Evolutionary conservation across 1,140 invertebrate species (phyloP).

Genomic region (Caenorhabditis briggsae): DNA sequence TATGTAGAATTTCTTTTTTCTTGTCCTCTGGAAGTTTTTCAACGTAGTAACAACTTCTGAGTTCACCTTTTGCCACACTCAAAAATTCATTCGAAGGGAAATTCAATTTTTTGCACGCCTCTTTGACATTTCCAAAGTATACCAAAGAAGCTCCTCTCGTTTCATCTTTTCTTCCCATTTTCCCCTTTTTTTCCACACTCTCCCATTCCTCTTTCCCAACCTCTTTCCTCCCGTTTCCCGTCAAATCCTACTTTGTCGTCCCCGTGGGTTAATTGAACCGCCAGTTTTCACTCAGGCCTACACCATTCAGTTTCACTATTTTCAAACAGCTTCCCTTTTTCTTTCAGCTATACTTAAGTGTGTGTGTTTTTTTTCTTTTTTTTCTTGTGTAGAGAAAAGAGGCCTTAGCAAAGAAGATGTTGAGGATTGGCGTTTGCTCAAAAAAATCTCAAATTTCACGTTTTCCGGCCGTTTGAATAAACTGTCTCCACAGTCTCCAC

Average conservation of each 20-base stretch:
- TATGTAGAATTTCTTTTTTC: no score
- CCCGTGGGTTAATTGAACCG: constrained; percentile 39
- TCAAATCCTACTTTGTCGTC: constrained; percentile 33
- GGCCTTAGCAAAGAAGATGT: no score
- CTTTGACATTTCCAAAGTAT: background rate
- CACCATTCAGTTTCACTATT: background rate
- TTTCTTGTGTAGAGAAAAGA: no score
- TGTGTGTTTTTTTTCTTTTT: background rate
- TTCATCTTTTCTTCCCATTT: background rate
- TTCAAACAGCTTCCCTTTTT: background rate
- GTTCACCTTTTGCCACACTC: no score
- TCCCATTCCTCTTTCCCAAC: background rate
- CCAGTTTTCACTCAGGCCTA: constrained; percentile 24
- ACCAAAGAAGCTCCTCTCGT: background rate
- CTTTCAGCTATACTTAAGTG: background rate
- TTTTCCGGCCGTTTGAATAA: no score
- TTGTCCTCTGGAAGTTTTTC: no score
- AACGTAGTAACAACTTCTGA: no score
- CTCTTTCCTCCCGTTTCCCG: background rate
- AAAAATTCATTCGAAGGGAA: no score
- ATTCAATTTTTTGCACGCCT: no score
- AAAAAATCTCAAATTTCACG: no score
- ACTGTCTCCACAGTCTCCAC: no score
- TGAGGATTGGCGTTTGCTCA: no score
- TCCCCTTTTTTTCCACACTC: background rate